Evolutionary conservation across 1,140 invertebrate species (phyloP), one percentile per base, ranked within the genome.

Genomic region (Cheumatopsyche charites): DNA sequence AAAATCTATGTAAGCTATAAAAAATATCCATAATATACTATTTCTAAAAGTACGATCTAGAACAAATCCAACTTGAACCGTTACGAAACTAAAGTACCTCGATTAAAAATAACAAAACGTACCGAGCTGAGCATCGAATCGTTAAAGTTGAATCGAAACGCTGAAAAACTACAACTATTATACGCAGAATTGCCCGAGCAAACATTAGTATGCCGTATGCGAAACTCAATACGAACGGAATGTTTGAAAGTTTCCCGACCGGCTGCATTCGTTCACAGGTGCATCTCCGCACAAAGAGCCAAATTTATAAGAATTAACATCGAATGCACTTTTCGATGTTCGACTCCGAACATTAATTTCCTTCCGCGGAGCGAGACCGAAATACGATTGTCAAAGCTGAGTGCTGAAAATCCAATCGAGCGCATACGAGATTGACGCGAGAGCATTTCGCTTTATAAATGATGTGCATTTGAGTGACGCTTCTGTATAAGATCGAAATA

Each of bases 351-450:
- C 70, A 72, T 72, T 72, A 52, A 72, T 72, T 72, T 72, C 26
- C 42, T 42, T 23, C 11, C 29, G 3, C 29, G 9, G 29, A 9
- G 29, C 29, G 29, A 36, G 29, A 36, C 41, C 67, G 70, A 72
- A 72, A 72, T 65, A 72, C 55, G 67, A 72, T 67, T 67, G 70
- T 72, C 70, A 67, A 72, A 62, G 17, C 6, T 19, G 52, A 41
- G 25, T n/a, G 55, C 23, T 61, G n/a, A 49, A n/a, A 19, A 49
- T 49, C 4, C 45, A 36, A 4, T 36, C 29, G 29, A 36, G 9
- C 9, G 29, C 29, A 36, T 36, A 36, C 29, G 29, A 4, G 29
- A 36, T 49, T 13, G 21, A 61, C 55, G 9, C 9, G 9, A 36
- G 9, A 3, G 9, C 29, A 36, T 36, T 36, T 36, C 9, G 9